phyloP scores from a whole-genome alignment of 2,113 vertebrate species.

The Drymodes brunneopygia region DNA sequence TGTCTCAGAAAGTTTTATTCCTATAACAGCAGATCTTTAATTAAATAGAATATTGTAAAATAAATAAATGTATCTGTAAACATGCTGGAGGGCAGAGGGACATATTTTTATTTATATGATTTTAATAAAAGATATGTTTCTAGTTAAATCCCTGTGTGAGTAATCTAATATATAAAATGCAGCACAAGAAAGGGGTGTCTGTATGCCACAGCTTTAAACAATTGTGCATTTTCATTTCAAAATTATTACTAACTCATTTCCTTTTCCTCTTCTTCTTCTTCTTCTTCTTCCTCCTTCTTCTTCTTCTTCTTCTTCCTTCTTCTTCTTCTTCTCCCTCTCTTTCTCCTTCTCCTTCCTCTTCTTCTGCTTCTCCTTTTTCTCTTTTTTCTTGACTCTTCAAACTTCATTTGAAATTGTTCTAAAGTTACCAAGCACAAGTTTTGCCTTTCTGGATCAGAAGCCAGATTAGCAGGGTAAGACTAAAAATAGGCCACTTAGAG shows the following conservation, averaged over 20 bases:
- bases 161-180: background rate
- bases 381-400: background rate
- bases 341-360: background rate
- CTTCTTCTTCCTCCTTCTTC: too few species aligned
- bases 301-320: too few species aligned
- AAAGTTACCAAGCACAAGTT: background rate
- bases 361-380: too few species aligned
- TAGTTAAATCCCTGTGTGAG: constrained; percentile 13
- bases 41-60: constrained; percentile 45
- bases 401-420: background rate
- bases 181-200: background rate
- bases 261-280: too few species aligned
- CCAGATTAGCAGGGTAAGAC: background rate
- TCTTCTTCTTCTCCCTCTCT: background rate
- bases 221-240: background rate
- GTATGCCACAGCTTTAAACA: background rate
- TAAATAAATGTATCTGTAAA: constrained; percentile 53
- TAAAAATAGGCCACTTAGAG: background rate
- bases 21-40: constrained; percentile 46
- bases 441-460: background rate
- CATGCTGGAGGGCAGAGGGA: constrained; percentile 33
- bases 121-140: constrained; percentile 56
- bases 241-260: background rate
- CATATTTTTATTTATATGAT: constrained; percentile 45
- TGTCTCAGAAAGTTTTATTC: constrained; percentile 14